Conservation (phyloP, 2,888 invertebrate species). For the Trachelus tabidus region DNA sequence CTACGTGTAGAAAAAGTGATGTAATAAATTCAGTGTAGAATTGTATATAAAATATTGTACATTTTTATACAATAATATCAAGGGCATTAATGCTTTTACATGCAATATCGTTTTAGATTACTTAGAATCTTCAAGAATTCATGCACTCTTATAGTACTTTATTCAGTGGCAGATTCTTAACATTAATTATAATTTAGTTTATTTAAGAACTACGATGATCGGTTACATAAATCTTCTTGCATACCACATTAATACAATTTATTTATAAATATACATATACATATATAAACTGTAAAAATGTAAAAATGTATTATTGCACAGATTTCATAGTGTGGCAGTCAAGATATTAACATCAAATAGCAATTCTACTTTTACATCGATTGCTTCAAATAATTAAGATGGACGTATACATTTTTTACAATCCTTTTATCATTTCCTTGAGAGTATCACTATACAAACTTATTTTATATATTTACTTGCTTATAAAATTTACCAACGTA, state of each 20-base stretch:
- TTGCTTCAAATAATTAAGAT: neutral
- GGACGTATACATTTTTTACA: neutral
- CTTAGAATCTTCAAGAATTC: neutral
- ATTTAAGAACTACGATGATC: neutral
- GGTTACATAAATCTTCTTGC: neutral
- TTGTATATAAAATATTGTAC: slow-evolving; percentile 18
- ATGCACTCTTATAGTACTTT: neutral
- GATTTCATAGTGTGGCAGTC: no score
- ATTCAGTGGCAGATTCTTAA: neutral
- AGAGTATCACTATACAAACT: neutral
- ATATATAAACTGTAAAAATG: neutral
- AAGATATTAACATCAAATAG: neutral
- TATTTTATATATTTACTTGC: neutral
- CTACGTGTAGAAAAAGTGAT: slow-evolving; percentile 31
- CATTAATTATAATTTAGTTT: neutral
- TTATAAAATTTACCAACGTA: neutral
- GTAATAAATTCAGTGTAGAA: slow-evolving; percentile 42
- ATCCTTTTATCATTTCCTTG: neutral
- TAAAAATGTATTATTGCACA: neutral
- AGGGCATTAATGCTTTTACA: neutral
- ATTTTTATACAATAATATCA: slow-evolving; percentile 2
- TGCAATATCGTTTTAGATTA: neutral
- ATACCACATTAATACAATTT: neutral
- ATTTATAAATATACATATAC: neutral
- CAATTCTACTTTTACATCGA: neutral